These are phyloP conservation scores for Ischnus inquisitorius DNA, from an alignment of 2,888 invertebrate species.

Conservation along the genomic window DNA sequence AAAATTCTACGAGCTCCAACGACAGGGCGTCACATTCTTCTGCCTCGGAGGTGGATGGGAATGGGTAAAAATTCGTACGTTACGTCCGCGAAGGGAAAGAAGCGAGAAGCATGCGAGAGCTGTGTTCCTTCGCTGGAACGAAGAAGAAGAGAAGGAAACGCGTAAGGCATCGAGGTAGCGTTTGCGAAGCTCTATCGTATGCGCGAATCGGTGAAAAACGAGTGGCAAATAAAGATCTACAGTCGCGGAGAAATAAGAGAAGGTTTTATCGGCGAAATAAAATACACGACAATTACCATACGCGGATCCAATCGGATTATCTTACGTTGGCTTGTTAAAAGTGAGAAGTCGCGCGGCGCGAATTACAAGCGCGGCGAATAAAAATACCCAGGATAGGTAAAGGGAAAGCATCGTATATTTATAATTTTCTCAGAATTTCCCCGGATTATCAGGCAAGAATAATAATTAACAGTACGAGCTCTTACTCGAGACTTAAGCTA, in stretches of 20 bases:
- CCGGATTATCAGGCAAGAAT: constrained; percentile 22
- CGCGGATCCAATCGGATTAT: neutral
- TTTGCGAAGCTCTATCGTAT: constrained; percentile 35
- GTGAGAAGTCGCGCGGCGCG: neutral
- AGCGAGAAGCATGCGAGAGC: constrained; percentile 47
- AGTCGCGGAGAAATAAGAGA: neutral
- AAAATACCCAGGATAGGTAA: neutral
- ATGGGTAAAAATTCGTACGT: constrained; percentile 9
- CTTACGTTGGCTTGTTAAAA: neutral
- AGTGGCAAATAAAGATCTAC: constrained; percentile 7
- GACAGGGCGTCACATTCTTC: constrained; percentile 48
- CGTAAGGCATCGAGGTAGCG: constrained; percentile 11
- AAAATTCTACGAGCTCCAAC: constrained; percentile 43
- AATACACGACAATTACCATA: constrained; percentile 6
- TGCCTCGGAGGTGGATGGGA: neutral
- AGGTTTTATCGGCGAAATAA: neutral
- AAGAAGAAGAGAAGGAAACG: constrained; percentile 11
- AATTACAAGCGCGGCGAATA: neutral
- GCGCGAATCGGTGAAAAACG: constrained; percentile 1
- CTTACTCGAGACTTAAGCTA: constrained; percentile 28
- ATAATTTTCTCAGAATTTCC: neutral
- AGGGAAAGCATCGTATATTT: constrained; percentile 14
- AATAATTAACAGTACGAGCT: constrained; percentile 48
- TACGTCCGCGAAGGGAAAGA: constrained; percentile 6
- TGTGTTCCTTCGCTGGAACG: constrained; percentile 22